These are phyloP conservation scores for Fabriciana adippe DNA, from an alignment of 2,888 invertebrate genomes.

Conservation along the genomic window DNA sequence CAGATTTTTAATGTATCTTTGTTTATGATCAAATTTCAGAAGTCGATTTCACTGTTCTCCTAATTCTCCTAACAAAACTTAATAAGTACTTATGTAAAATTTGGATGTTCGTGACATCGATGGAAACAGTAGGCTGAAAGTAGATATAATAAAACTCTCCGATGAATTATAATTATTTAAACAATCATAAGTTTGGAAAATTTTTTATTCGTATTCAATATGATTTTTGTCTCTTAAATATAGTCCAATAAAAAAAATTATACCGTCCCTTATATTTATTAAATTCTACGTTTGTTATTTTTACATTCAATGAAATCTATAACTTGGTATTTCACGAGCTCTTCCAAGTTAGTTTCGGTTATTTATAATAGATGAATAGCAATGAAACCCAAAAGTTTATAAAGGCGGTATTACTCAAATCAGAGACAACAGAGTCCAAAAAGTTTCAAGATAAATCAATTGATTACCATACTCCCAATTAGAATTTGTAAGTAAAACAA, in stretches of 20 bases:
- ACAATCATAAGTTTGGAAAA: too few relatives aligned
- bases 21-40: too few relatives aligned
- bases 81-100: too few relatives aligned
- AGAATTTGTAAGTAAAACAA: constrained; percentile 23
- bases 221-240: not conserved
- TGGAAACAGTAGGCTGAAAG: too few relatives aligned
- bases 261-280: too few relatives aligned
- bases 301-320: constrained; percentile 17
- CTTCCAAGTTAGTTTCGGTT: constrained; percentile 19
- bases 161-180: too few relatives aligned
- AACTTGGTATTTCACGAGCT: constrained; percentile 14
- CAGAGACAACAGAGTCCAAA: constrained; percentile 19
- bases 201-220: too few relatives aligned
- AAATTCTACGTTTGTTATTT: not conserved
- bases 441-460: constrained; percentile 27
- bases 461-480: constrained; percentile 24
- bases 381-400: constrained; percentile 26
- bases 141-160: too few relatives aligned
- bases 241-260: not conserved
- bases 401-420: constrained; percentile 26
- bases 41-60: too few relatives aligned
- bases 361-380: constrained; percentile 26
- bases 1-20: too few relatives aligned
- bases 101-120: too few relatives aligned
- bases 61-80: too few relatives aligned